Evolutionary conservation across 2,888 invertebrate species (phyloP), one percentile per base, ranked within the genome.

Genomic region (Pheosia tremula): DNA sequence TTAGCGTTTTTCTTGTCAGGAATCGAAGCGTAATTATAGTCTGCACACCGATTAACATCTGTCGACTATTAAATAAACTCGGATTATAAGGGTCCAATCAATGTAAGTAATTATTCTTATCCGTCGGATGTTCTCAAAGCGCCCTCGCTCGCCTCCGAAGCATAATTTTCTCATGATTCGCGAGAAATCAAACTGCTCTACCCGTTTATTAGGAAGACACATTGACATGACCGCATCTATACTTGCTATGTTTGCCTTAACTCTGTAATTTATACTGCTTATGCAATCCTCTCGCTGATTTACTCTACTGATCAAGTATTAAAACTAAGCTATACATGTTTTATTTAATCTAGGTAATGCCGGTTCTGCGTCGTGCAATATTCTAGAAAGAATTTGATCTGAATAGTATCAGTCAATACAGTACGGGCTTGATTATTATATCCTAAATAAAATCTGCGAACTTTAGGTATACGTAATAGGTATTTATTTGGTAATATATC

Each of bases 31-130:
- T 90, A 93, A 93, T 93, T 93, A 91, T 90, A 89, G 89, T 74
- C 84, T 81, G 86, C 82, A 83, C 83, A 78, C 80, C 93, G 92
- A 92, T 93, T 92, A 92, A 93, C 93, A 93, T 92, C 93, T 93
- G 93, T 91, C 89, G 90, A 91, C 92, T 92, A 90, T 91, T 90
- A 92, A 89, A 92, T 91, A 89, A 91, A 90, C 84, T 88, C 85
- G 79, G 88, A 89, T 89, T 91, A 91, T 91, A 92, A 89, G 90
- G 91, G 90, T 91, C 93, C 93, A 91, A 92, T 91, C 91, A 90
- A 91, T 91, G 92, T 87, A 87, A 91, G 90, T 93, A 93, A 93
- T 93, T 93, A 93, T 93, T 93, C 90, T 91, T 93, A 93, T 93
- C 93, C 92, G 93, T 90, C 92, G 91, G 93, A 87, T 86, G 90